Base-by-base conservation (phyloP, 2,888 invertebrate genomes). In the Acanthoscelides obtectus region DNA sequence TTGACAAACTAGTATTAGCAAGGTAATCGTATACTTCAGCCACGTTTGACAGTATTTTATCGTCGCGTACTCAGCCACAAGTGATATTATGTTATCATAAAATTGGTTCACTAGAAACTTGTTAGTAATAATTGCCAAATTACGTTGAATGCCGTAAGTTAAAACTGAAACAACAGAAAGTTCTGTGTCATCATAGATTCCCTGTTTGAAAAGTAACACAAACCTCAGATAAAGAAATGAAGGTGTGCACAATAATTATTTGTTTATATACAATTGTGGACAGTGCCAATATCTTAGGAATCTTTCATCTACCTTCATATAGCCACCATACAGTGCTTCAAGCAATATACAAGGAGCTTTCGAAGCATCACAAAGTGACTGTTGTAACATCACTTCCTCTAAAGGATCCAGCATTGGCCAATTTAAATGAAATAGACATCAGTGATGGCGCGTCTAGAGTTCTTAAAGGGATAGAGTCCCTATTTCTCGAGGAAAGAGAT, bases 401-500 rank as follows among this genome's bases (percentile, higher is more conserved):
- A 22, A 80, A 80, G 21, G 81, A 83, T 70, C 73, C 78, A 0
- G 67, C 72, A 0, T 73, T 83, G 70, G 74, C 73, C 4, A 83
- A 83, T 72, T 72, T 83, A 22, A 83, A 81, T 0, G 83, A 83
- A 79, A 82, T 83, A n/a, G 80, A 82, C 69, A 76, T 81, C 6
- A 75, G 80, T 76, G 69, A 73, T 17, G 72, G 75, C n/a, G 75
- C 75, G 19, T 73, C 75, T 20, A 75, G 76, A 68, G 75, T 78
- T 6, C 77, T 79, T 20, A 67, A 72, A 27, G 70, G 73, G n/a
- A 78, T 78, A 66, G 78, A 79, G 20, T 80, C 79, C 66, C 78
- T 79, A 69, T 78, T 76, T 74, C 79, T 76, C 69, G 80, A 79
- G 80, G 75, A 76, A n/a, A 80, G 79, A 71, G 75, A 77, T 72